These are phyloP conservation scores for Apamea anceps DNA, from an alignment of 2,888 invertebrate species.

Conservation along the genomic window DNA sequence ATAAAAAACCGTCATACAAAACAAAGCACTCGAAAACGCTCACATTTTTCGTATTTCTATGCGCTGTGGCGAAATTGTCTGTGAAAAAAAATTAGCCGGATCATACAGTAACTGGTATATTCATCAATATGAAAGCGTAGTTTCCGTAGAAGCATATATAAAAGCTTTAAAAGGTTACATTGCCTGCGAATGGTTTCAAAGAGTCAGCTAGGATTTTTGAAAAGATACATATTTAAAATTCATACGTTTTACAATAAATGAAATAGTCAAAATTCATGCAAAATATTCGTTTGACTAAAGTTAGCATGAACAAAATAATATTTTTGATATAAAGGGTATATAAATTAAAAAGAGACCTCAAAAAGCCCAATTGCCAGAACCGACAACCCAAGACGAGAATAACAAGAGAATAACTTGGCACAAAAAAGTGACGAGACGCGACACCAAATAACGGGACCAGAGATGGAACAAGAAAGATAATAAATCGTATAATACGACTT, in stretches of 20 bases:
- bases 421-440: too few relatives aligned
- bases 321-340: not conserved
- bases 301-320: not conserved
- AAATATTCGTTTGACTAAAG: not conserved
- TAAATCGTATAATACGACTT: not conserved
- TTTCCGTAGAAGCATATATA: not conserved
- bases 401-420: too few relatives aligned
- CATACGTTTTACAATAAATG: not conserved
- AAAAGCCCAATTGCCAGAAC: too few relatives aligned
- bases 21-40: too few relatives aligned
- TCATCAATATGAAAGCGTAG: not conserved
- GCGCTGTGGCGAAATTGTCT: not conserved
- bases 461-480: not conserved
- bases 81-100: not conserved
- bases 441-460: too few relatives aligned
- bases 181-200: not conserved
- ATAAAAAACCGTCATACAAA: not conserved
- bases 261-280: not conserved
- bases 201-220: not conserved
- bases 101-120: not conserved
- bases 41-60: not conserved
- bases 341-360: too few relatives aligned
- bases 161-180: not conserved
- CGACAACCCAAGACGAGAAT: too few relatives aligned
- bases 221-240: not conserved